Evolutionary conservation across 2,113 vertebrate species (phyloP).

Genomic region (Siniperca chuatsi): DNA sequence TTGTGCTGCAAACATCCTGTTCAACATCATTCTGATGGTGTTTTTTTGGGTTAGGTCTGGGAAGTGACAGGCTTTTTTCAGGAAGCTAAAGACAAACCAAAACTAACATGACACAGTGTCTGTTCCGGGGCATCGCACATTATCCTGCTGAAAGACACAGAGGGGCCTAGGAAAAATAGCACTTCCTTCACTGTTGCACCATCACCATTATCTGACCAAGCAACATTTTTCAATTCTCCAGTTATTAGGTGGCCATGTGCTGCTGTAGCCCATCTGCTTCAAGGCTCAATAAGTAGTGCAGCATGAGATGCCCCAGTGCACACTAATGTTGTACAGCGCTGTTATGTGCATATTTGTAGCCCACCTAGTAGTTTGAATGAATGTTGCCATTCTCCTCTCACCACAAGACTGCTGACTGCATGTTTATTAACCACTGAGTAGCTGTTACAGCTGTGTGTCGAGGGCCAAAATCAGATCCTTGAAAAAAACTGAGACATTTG

Average conservation of each 20-base stretch:
- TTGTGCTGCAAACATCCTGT: slow-evolving; percentile 28
- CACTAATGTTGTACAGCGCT: slow-evolving; percentile 48
- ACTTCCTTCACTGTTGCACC: background rate
- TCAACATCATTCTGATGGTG: slow-evolving; percentile 2
- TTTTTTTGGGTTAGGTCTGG: slow-evolving; percentile 25
- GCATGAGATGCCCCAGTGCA: slow-evolving; percentile 41
- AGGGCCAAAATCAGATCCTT: background rate
- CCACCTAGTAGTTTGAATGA: slow-evolving; percentile 59
- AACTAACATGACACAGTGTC: background rate
- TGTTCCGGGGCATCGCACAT: background rate
- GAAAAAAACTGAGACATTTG: slow-evolving; percentile 6
- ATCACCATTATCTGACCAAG: background rate
- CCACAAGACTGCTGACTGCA: slow-evolving; percentile 40
- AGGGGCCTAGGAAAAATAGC: background rate
- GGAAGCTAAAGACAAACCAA: slow-evolving; percentile 16
- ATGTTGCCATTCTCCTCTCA: slow-evolving; percentile 47
- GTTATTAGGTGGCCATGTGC: slow-evolving; percentile 38
- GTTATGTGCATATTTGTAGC: slow-evolving; percentile 49
- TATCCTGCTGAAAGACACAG: background rate
- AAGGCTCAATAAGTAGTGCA: slow-evolving; percentile 29
- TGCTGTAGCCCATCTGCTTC: slow-evolving; percentile 58
- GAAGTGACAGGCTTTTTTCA: background rate
- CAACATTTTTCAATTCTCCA: slow-evolving; percentile 23
- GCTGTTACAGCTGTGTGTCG: slow-evolving; percentile 2
- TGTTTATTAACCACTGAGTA: slow-evolving; percentile 34